A percentile compares a stretch with the other conserved stretches of the same genome.
These are phyloP conservation scores for Homarus americanus DNA, from an alignment of 1,140 invertebrate genomes.

Conservation along the genomic window DNA sequence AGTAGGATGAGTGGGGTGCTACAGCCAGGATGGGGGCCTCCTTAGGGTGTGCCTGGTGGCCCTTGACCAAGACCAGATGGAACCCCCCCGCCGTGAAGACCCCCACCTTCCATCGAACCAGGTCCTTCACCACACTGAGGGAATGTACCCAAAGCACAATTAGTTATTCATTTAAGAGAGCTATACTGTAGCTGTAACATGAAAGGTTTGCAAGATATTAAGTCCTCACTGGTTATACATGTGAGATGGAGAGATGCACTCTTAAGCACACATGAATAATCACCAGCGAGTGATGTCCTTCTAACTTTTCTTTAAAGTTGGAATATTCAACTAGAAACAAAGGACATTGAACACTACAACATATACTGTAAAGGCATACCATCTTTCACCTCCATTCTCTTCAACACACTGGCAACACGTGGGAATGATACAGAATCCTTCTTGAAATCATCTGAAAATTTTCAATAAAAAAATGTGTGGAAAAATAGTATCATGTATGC, in stretches of 20 bases:
- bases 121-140: conserved; percentile 81
- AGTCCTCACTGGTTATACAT: background rate
- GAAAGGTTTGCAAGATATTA: background rate
- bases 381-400: background rate
- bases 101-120: conserved; percentile 84
- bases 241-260: background rate
- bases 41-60: conserved; percentile 82
- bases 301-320: background rate
- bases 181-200: background rate
- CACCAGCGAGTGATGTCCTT: background rate
- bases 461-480: too few relatives aligned
- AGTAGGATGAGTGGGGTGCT: conserved; percentile 94
- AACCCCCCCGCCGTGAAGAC: conserved; percentile 90
- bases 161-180: background rate
- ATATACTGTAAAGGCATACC: background rate
- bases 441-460: background rate
- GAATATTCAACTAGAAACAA: background rate
- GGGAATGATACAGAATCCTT: background rate
- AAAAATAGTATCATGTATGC: too few relatives aligned
- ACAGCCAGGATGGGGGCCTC: conserved; percentile 92
- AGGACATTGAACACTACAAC: background rate
- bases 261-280: background rate
- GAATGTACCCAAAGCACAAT: conserved; percentile 19
- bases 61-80: conserved; percentile 85
- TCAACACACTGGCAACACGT: background rate